Conservation (phyloP, 1,140 invertebrate genomes). For the Tetramorium alpestre region DNA sequence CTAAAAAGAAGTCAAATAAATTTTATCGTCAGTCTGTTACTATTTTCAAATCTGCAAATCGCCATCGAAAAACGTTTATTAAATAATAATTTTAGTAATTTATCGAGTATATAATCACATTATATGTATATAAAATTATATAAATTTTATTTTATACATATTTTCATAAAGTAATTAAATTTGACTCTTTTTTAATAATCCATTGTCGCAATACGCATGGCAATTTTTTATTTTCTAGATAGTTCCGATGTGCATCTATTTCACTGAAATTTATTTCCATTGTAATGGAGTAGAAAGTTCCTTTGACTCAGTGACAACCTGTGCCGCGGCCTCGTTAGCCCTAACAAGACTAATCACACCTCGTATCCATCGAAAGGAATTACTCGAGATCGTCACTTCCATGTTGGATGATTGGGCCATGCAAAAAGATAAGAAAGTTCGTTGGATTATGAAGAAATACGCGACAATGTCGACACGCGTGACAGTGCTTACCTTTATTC, state of each 20-base stretch:
- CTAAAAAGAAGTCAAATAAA: too few relatives aligned
- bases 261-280: constrained; percentile 39
- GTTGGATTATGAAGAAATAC: constrained; percentile 40
- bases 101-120: too few relatives aligned
- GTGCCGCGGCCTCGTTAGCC: constrained; percentile 1
- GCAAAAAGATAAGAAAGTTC: constrained; percentile 1
- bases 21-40: too few relatives aligned
- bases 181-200: background rate
- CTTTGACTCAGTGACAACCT: background rate
- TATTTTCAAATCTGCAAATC: too few relatives aligned
- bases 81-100: too few relatives aligned
- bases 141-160: background rate
- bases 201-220: background rate
- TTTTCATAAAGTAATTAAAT: background rate
- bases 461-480: constrained; percentile 33
- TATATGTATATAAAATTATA: background rate
- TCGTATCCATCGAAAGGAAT: constrained; percentile 20
- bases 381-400: constrained; percentile 38
- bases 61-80: too few relatives aligned
- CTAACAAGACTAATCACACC: constrained; percentile 30
- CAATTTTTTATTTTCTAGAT: constrained; percentile 2
- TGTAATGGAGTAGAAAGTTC: constrained; percentile 15
- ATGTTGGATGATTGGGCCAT: constrained; percentile 28
- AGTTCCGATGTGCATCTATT: constrained; percentile 18
- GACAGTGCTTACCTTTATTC: constrained; percentile 18